Evolutionary conservation across 2,888 invertebrate genomes (phyloP), one percentile per base, ranked within the genome.

Genomic region (Eulithis testata): DNA sequence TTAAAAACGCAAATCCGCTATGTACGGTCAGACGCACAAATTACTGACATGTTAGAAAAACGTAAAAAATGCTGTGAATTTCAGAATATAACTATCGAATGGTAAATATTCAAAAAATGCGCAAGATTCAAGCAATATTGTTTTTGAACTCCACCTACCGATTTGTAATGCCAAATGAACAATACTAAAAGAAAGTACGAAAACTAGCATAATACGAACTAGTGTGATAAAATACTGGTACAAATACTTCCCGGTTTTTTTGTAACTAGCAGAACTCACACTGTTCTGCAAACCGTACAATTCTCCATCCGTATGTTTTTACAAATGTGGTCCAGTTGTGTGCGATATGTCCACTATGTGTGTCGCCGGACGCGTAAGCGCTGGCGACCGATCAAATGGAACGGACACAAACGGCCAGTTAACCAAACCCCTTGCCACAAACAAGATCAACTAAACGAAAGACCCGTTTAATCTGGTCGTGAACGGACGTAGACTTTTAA

Each of bases 301-400:
- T 73, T 65, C 75, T 78, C 77, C 74, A 81, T 83, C 80, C 90
- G 88, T 88, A 79, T 85, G 88, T 91, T 91, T 91, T 91, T 92
- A 81, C 87, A 76, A 78, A 78, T 78, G 73, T 86, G 90, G 84
- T 89, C 91, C 82, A 90, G 85, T 90, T 89, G 86, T 78, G 92
- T 92, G 93, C 91, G 84, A 91, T 93, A 92, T 91, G 92, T 85
- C 71, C 75, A 90, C 87, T 90, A 92, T 92, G 89, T 91, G 80
- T 89, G 92, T 84, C 88, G 86, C 88, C 92, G 92, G 92, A 92
- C 89, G 88, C 86, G 81, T 84, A 80, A 80, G 81, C 83, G 77
- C 77, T 72, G 75, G 83, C 79, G 79, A 79, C 78, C 72, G 80
- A 83, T 86, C 89, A 91, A 92, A 91, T 91, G 89, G 91, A 91